phyloP scores from a whole-genome alignment of 2,888 invertebrate species.

The Bibio marci region DNA sequence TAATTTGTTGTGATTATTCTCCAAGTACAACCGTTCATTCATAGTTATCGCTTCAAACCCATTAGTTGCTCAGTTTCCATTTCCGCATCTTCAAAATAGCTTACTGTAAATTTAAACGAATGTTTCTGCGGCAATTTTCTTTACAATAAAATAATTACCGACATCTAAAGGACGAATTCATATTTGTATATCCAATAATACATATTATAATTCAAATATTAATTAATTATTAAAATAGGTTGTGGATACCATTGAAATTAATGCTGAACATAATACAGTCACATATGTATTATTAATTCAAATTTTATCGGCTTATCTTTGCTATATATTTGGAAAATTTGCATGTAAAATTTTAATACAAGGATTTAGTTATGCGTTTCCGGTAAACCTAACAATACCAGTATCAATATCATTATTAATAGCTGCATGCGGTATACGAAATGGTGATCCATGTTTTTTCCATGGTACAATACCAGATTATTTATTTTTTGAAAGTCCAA shows the following conservation, averaged over 20 bases:
- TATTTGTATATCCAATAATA: too few relatives aligned
- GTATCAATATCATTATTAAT: slow-evolving; percentile 68
- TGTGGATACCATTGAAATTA: slow-evolving; percentile 55
- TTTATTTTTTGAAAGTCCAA: slow-evolving; percentile 81
- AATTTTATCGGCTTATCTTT: slow-evolving; percentile 66
- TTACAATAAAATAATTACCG: too few relatives aligned
- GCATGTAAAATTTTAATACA: slow-evolving; percentile 95
- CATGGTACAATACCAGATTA: slow-evolving; percentile 73
- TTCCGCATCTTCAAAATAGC: too few relatives aligned
- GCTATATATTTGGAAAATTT: slow-evolving; percentile 88
- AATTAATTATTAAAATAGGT: slow-evolving; percentile 8
- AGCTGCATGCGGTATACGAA: slow-evolving; percentile 72
- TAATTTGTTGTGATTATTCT: too few relatives aligned
- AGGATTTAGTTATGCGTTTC: slow-evolving; percentile 92
- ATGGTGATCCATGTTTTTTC: slow-evolving; percentile 77
- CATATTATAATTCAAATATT: too few relatives aligned
- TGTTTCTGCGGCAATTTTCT: too few relatives aligned
- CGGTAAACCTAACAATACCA: slow-evolving; percentile 84
- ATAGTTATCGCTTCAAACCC: too few relatives aligned
- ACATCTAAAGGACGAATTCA: too few relatives aligned
- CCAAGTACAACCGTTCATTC: too few relatives aligned
- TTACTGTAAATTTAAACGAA: too few relatives aligned
- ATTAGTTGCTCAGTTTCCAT: too few relatives aligned
- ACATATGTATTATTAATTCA: slow-evolving; percentile 65
- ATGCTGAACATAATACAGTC: slow-evolving; percentile 53